These are phyloP conservation scores for Diadromus collaris DNA, from an alignment of 2,888 invertebrate genomes.

Conservation along the genomic window DNA sequence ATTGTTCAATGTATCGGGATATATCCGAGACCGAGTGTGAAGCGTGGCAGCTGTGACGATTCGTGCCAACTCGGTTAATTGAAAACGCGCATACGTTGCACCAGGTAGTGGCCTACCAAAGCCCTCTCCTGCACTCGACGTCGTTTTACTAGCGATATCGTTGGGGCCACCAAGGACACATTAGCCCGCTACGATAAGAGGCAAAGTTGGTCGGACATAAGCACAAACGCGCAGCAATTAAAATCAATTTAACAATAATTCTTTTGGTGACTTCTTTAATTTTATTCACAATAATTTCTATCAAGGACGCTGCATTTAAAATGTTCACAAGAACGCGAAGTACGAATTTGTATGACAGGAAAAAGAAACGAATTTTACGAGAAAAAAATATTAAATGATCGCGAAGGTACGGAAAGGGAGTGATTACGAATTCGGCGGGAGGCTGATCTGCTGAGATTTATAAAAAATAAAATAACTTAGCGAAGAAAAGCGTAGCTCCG, in stretches of 20 bases:
- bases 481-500: neutral
- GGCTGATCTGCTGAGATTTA: neutral
- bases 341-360: slow-evolving; percentile 5
- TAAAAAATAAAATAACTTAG: slow-evolving; percentile 1
- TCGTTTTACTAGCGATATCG: slow-evolving; percentile 17
- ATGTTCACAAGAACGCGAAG: slow-evolving; percentile 1
- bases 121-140: neutral
- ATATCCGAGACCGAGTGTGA: slow-evolving; percentile 2
- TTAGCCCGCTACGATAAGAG: slow-evolving; percentile 19
- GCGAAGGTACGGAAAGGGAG: slow-evolving; percentile 20
- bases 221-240: neutral
- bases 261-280: neutral
- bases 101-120: neutral
- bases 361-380: neutral
- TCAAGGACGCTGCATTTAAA: neutral
- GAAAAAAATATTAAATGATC: slow-evolving; percentile 24
- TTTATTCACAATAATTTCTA: neutral
- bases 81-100: slow-evolving; percentile 29
- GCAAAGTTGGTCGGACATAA: neutral
- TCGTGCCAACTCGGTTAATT: slow-evolving; percentile 32
- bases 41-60: slow-evolving; percentile 12
- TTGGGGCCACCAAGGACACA: slow-evolving; percentile 5
- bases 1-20: slow-evolving; percentile 11
- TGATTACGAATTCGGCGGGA: slow-evolving; percentile 19
- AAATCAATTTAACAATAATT: neutral